phyloP scores from a whole-genome alignment of 2,888 invertebrate species.

The Yponomeuta malinellus region DNA sequence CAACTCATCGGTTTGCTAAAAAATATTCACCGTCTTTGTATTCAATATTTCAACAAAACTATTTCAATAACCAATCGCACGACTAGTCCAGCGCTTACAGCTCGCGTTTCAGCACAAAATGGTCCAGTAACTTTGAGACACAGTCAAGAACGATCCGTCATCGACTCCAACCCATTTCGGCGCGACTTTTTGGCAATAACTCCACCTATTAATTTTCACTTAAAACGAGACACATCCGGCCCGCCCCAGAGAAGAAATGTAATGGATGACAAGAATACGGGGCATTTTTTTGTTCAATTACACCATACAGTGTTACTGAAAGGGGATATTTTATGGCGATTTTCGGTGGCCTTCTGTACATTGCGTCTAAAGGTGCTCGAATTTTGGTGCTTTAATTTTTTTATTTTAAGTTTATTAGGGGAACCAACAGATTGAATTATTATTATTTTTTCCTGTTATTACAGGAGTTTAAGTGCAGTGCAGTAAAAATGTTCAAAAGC shows the following conservation, averaged over 20 bases:
- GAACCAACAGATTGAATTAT: too few species aligned
- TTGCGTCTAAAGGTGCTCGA: background rate
- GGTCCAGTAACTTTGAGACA: background rate
- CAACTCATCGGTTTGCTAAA: too few species aligned
- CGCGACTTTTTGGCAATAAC: background rate
- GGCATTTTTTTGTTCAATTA: background rate
- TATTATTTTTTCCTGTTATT: too few species aligned
- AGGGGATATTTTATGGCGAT: background rate
- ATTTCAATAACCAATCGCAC: too few species aligned
- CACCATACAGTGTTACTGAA: background rate
- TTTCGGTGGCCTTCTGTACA: background rate
- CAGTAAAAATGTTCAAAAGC: too few species aligned
- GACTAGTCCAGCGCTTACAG: too few species aligned
- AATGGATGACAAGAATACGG: background rate
- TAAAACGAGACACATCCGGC: background rate
- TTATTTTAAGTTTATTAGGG: too few species aligned
- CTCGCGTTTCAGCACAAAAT: background rate
- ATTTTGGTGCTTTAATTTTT: too few species aligned
- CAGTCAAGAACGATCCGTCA: background rate
- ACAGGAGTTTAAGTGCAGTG: too few species aligned
- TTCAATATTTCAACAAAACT: too few species aligned
- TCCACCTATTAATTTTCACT: background rate
- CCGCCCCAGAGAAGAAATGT: background rate
- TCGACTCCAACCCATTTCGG: background rate
- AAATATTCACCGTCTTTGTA: too few species aligned